A percentile compares a stretch with the other conserved stretches of the same genome.
phyloP scores from a whole-genome alignment of 2,113 vertebrate genomes.

The Chaetodon trifascialis region DNA sequence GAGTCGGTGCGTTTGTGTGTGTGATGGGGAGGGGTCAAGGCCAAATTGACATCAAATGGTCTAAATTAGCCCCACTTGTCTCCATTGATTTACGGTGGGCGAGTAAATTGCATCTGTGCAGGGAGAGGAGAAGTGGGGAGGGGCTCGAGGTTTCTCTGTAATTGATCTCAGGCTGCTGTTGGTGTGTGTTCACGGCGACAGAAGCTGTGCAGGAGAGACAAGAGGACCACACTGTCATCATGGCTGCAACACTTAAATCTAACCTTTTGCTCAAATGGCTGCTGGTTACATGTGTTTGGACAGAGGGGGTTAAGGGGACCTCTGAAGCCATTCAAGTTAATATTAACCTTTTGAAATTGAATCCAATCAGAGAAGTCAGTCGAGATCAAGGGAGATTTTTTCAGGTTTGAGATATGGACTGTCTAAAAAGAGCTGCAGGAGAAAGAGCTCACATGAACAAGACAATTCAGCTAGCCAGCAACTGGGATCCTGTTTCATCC shows the following conservation, averaged over 20 bases:
- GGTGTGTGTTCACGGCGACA: conserved; percentile 47
- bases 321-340: neutral
- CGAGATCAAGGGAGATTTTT: neutral
- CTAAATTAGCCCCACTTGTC: conserved; percentile 85
- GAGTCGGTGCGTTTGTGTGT: conserved; percentile 49
- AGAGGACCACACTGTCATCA: conserved; percentile 34
- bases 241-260: conserved; percentile 40
- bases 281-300: neutral
- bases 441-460: neutral
- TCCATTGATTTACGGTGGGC: conserved; percentile 82
- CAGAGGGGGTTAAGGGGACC: neutral
- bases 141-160: conserved; percentile 50
- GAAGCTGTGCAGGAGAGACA: conserved; percentile 30
- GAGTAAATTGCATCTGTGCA: conserved; percentile 82
- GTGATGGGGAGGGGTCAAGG: conserved; percentile 77
- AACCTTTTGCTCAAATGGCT: conserved; percentile 36
- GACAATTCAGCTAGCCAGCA: no score
- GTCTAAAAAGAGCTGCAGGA: neutral
- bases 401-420: no score
- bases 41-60: conserved; percentile 86
- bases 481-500: neutral
- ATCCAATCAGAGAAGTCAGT: neutral
- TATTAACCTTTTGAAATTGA: neutral
- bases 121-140: conserved; percentile 35
- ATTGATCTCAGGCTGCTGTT: conserved; percentile 61